Evolutionary conservation across 2,797 vertebrate species (phyloP).

Genomic region (Spinus olivaceus): DNA sequence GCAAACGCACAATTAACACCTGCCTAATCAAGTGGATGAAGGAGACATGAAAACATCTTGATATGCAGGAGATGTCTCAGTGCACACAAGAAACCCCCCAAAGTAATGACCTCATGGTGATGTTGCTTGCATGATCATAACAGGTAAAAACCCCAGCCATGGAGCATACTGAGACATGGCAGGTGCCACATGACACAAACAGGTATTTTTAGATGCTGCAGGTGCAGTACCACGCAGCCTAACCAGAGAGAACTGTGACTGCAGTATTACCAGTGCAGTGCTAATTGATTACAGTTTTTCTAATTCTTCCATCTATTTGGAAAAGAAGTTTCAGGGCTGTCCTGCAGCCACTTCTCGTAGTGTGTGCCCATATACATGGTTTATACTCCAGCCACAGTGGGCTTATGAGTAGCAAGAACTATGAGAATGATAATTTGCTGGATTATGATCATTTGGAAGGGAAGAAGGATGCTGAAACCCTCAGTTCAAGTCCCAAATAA

Average conservation of each 20-base stretch:
- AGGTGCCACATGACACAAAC: background rate
- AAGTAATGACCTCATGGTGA: background rate
- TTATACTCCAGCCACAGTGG: background rate
- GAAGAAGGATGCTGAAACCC: background rate
- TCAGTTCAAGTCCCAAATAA: background rate
- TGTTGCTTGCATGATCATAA: background rate
- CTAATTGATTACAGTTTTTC: background rate
- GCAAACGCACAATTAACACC: background rate
- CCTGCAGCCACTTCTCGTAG: background rate
- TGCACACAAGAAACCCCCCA: background rate
- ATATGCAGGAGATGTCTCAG: background rate
- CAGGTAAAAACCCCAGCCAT: background rate
- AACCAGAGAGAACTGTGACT: background rate
- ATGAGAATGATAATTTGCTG: background rate
- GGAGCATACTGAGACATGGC: background rate
- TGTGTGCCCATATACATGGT: background rate
- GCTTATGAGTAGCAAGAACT: background rate
- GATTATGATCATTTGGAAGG: background rate
- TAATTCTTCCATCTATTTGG: background rate
- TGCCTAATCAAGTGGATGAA: background rate
- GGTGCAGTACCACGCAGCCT: background rate
- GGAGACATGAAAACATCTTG: background rate
- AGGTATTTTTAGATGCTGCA: conserved; percentile 8
- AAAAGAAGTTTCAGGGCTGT: background rate
- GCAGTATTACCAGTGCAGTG: background rate